Evolutionary conservation across 2,113 vertebrate genomes (phyloP).

Genomic region (Nycticryphes semicollaris): DNA sequence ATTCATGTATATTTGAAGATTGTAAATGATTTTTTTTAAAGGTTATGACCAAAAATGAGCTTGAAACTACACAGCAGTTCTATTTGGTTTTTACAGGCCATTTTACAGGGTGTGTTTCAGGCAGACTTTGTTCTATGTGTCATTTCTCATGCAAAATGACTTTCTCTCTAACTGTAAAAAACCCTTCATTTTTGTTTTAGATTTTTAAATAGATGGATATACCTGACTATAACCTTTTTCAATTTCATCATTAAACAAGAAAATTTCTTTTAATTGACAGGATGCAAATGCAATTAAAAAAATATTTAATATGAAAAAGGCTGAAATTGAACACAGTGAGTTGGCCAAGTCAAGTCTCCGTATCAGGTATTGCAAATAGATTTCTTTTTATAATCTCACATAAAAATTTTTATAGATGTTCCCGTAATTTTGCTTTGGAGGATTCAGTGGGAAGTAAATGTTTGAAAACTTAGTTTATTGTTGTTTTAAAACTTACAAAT

Average conservation of each 20-base stretch:
- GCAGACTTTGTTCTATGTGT: not conserved
- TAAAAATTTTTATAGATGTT: not conserved
- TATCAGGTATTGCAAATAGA: conserved; percentile 81
- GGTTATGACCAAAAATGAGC: not conserved
- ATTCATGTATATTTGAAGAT: not conserved
- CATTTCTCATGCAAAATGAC: not conserved
- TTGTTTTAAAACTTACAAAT: not conserved
- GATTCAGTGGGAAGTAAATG: not conserved
- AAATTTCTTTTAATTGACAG: conserved; percentile 75
- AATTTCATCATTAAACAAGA: conserved; percentile 25
- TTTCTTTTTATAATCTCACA: not conserved
- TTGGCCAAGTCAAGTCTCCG: conserved; percentile 94
- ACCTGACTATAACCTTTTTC: not conserved
- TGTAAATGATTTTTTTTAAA: not conserved
- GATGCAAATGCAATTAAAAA: conserved; percentile 99
- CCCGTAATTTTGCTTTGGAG: not conserved
- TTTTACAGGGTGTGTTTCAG: not conserved
- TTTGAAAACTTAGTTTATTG: not conserved
- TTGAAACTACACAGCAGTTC: not conserved
- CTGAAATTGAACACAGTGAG: conserved; percentile 94
- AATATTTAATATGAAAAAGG: conserved; percentile 94
- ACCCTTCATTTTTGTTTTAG: not conserved
- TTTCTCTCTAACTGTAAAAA: not conserved
- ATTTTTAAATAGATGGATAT: not conserved
- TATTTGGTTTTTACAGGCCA: not conserved